These are phyloP conservation scores for Eulemur rubriventer DNA, from an alignment of 2,797 vertebrate species.

Conservation along the genomic window DNA sequence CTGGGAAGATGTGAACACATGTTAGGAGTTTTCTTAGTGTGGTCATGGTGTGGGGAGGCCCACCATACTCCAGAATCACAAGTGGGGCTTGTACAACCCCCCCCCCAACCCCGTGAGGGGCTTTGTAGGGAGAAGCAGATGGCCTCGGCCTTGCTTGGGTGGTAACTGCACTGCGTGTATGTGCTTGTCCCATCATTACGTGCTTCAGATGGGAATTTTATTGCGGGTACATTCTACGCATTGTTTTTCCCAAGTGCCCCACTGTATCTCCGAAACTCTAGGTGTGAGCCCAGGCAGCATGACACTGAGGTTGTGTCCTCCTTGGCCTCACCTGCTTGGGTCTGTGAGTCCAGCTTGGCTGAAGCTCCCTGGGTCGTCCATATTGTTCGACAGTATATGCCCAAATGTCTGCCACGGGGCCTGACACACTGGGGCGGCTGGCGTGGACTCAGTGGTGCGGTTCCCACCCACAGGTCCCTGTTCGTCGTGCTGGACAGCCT, in stretches of 20 bases:
- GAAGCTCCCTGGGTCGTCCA: accelerated
- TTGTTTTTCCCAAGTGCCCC: too few relatives aligned
- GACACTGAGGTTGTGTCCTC: background rate
- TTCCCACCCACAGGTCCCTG: constrained; percentile 88
- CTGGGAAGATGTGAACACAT: accelerated
- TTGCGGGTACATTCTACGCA: accelerated
- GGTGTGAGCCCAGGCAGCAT: background rate
- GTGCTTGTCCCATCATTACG: accelerated
- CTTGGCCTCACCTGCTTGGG: accelerated
- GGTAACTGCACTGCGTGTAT: accelerated
- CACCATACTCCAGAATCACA: accelerated
- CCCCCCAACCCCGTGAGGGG: accelerated
- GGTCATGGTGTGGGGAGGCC: too few relatives aligned
- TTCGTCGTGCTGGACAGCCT: constrained; percentile 97
- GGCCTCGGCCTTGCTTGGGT: accelerated
- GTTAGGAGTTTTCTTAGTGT: background rate
- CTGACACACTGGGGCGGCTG: accelerated
- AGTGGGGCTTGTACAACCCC: accelerated
- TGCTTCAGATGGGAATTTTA: background rate
- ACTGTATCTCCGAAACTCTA: background rate
- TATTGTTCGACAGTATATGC: too few relatives aligned
- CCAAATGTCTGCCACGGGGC: background rate
- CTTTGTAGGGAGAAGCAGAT: accelerated
- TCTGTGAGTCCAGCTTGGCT: background rate
- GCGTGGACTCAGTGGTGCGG: accelerated